Conservation (phyloP, 2,113 vertebrate genomes). For the Oxyura jamaicensis region DNA sequence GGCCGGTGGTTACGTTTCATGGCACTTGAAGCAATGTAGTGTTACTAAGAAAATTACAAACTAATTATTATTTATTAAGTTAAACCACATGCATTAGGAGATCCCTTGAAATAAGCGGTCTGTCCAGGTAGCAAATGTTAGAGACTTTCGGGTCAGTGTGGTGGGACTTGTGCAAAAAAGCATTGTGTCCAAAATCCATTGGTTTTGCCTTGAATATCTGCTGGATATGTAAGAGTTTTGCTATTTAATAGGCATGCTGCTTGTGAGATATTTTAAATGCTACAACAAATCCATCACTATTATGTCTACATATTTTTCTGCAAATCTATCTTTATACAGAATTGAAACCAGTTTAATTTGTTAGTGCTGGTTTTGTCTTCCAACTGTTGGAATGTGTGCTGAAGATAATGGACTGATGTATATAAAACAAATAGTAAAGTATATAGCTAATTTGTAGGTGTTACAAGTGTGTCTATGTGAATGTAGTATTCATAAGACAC, state of each 20-base stretch:
- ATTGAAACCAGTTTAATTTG: background rate
- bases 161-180: background rate
- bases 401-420: background rate
- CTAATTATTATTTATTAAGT: background rate
- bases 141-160: background rate
- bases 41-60: background rate
- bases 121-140: background rate
- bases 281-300: background rate
- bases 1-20: background rate
- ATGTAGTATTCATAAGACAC: background rate
- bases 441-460: background rate
- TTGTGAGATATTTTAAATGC: background rate
- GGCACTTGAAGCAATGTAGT: background rate
- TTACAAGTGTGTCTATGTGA: background rate
- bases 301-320: background rate
- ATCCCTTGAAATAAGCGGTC: background rate
- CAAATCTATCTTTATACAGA: background rate
- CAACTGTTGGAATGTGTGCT: background rate
- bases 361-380: background rate
- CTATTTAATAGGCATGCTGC: background rate
- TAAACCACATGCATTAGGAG: background rate
- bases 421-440: background rate
- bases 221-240: background rate
- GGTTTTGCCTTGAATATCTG: background rate
- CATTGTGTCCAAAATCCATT: background rate